Evolutionary conservation across 2,113 vertebrate species (phyloP).

Genomic region (Fregata magnificens): DNA sequence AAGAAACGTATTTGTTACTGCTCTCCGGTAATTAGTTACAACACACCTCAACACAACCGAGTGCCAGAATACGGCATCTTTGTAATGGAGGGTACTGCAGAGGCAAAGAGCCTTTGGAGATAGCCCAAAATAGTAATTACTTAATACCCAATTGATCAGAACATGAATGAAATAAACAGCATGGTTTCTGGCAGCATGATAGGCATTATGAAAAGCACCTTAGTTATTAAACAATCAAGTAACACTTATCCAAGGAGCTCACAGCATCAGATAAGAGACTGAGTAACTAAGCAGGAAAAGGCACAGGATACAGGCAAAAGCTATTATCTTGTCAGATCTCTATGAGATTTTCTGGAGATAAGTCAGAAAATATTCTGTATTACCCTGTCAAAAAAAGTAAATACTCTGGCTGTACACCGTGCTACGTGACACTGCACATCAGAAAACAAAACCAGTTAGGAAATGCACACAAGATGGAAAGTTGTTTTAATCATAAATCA

Average conservation of each 20-base stretch:
- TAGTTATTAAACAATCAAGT: conserved; percentile 66
- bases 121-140: conserved; percentile 50
- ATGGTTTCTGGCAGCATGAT: conserved; percentile 34
- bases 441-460: neutral
- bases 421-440: neutral
- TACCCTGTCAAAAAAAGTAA: conserved; percentile 58
- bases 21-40: conserved; percentile 8
- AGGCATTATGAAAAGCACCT: conserved; percentile 48
- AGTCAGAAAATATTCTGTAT: conserved; percentile 59
- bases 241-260: conserved; percentile 61
- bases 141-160: conserved; percentile 57
- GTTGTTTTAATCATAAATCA: neutral
- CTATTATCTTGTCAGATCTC: conserved; percentile 65
- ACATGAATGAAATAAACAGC: conserved; percentile 56
- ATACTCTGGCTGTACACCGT: neutral
- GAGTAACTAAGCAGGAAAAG: conserved; percentile 61
- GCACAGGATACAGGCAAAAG: conserved; percentile 35
- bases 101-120: conserved; percentile 32
- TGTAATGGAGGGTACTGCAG: conserved; percentile 5
- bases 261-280: conserved; percentile 42
- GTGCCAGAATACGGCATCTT: neutral
- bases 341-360: conserved; percentile 51
- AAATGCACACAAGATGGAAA: neutral
- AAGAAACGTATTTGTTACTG: neutral
- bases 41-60: neutral